phyloP scores from a whole-genome alignment of 2,113 vertebrate species.

The Telmatochromis brichardi region DNA sequence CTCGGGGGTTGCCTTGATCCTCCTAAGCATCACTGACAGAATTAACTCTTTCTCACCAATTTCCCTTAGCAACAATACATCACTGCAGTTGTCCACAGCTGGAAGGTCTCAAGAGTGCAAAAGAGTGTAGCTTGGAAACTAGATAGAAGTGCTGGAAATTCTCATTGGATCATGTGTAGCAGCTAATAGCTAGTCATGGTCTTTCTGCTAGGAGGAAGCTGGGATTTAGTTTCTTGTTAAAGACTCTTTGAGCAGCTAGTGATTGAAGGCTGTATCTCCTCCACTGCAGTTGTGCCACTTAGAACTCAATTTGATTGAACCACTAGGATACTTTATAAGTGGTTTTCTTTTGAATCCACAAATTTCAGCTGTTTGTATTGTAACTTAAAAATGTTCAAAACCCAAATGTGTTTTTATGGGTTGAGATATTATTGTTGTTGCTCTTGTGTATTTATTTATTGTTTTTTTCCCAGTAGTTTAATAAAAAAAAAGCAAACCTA shows the following conservation, averaged over 20 bases:
- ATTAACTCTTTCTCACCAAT: background rate
- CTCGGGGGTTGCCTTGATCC: background rate
- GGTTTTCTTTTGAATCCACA: background rate
- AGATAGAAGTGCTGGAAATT: background rate
- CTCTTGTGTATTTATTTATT: background rate
- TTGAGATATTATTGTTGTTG: background rate
- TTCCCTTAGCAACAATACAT: background rate
- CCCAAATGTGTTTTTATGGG: background rate
- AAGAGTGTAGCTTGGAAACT: background rate
- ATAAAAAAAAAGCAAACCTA: background rate
- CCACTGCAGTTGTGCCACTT: background rate
- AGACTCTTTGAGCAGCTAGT: background rate
- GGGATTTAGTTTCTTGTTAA: background rate
- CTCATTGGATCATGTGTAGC: background rate
- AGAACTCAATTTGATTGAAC: background rate
- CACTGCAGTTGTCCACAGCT: background rate
- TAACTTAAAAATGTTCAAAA: background rate
- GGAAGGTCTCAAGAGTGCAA: background rate
- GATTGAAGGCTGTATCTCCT: background rate
- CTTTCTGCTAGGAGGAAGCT: background rate
- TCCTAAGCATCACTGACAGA: background rate
- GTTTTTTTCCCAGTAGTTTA: background rate
- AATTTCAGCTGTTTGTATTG: background rate
- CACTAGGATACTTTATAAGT: background rate
- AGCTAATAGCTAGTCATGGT: background rate